A percentile compares a stretch with the other conserved stretches of the same genome.
These are phyloP conservation scores for Acanthisitta chloris DNA, from an alignment of 2,113 vertebrate genomes.

Conservation along the genomic window DNA sequence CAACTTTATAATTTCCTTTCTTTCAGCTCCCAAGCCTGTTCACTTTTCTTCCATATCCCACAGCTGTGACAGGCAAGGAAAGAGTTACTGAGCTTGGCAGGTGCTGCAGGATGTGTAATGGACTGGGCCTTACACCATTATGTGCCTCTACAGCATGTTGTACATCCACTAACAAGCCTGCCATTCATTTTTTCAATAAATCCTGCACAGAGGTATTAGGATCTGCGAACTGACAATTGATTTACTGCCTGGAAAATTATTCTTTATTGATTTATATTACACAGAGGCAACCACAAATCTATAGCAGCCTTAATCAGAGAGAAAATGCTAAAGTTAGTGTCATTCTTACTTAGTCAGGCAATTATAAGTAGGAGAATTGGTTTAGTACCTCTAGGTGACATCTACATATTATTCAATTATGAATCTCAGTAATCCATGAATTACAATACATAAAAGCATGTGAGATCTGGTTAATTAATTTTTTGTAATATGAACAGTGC, in stretches of 20 bases:
- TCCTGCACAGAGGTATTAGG: slow-evolving; percentile 67
- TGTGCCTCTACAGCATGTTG: slow-evolving; percentile 45
- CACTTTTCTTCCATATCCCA: not conserved
- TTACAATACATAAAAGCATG: slow-evolving; percentile 68
- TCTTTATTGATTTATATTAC: slow-evolving; percentile 85
- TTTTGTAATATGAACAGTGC: slow-evolving; percentile 24
- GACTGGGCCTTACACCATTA: slow-evolving; percentile 31
- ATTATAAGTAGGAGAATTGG: slow-evolving; percentile 72
- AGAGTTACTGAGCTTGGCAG: slow-evolving; percentile 34
- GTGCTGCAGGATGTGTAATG: not conserved
- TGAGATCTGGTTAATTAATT: slow-evolving; percentile 64
- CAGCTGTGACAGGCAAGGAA: not conserved
- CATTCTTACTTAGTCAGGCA: slow-evolving; percentile 76
- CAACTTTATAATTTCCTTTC: accelerated
- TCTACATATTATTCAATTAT: slow-evolving; percentile 76
- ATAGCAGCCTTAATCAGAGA: slow-evolving; percentile 75
- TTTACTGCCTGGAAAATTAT: slow-evolving; percentile 84
- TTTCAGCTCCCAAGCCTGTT: not conserved
- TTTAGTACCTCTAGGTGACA: slow-evolving; percentile 72
- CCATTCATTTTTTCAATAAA: slow-evolving; percentile 80
- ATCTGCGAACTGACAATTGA: slow-evolving; percentile 80
- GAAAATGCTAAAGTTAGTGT: slow-evolving; percentile 74
- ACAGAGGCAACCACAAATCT: slow-evolving; percentile 66
- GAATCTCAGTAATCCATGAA: slow-evolving; percentile 71
- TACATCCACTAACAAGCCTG: slow-evolving; percentile 78